Evolutionary conservation across 2,113 vertebrate species (phyloP), one percentile per base, ranked within the genome.

Genomic region (Typhlomys cinereus): DNA sequence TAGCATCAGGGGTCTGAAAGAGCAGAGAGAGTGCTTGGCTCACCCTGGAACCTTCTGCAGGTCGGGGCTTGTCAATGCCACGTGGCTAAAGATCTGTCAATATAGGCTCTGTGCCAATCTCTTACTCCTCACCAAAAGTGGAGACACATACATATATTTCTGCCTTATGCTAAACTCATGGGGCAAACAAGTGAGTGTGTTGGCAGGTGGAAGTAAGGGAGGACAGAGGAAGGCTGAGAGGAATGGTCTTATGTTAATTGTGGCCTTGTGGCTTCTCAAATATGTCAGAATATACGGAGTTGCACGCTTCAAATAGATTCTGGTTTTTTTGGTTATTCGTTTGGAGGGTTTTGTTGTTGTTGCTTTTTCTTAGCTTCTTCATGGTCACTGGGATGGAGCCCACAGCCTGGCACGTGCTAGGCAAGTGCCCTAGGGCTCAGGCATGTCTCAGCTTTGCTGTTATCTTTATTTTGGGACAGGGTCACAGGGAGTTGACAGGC

Each of bases 171-270:
- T 23, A 80, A 67, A 13, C 5, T 39, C 31, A 36, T 17, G 36
- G 5, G 7, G 36, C 5, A 66, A 41, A 62, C 31, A 70, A 44
- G 11, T 5, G 5, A 36, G 11, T 11, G 0, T 15, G 79, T 18
- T 41, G 36, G 29, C 11, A 2, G 21, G 29, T 36, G 5, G 34
- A 36, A 27, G 25, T 18, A 69, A n/a, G 21, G 13, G 13, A 1
- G 1, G 4, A 2, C 20, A 25, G 2, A 0, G 44, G 27, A 59
- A 23, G 50, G 23, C 11, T 50, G 21, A 23, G 31, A 7, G 27
- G 25, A 17, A 61, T 20, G n/a, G 8, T 84, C 54, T n/a, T n/a
- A n/a, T n/a, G n/a, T n/a, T n/a, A n/a, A 82, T 10, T 10, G 4
- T 17, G 41, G 14, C 12, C 1, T 17, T 20, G 18, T 41, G 15